Evolutionary conservation across 2,888 invertebrate species (phyloP), one percentile per base, ranked within the genome.

Genomic region (Nemotelus nigrinus): DNA sequence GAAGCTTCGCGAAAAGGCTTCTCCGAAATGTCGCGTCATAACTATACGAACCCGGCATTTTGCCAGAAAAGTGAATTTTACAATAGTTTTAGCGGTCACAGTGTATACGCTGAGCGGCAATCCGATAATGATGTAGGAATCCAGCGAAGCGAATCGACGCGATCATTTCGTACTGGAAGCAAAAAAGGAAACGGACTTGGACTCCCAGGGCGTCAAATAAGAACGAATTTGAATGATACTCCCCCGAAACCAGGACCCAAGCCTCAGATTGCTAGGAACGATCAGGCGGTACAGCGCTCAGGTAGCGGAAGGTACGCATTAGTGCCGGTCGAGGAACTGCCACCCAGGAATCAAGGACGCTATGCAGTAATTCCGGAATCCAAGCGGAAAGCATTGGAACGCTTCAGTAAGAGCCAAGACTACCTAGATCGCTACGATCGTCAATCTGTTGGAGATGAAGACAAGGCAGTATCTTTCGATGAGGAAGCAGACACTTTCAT

Each of bases 21-120:
- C 53, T 53, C 10, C 53, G 53, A 78, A 60, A 87, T 87, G 87
- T 87, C 87, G 44, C 84, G 84, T 76, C 87, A 87, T 78, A 87
- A 92, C 82, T 94, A 94, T 83, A 92, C 92, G 4, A 94, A 94
- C 84, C 94, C 94, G 76, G 94, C 94, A 0, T 94, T 94, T 84
- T 93, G 93, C 84, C 91, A 92, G 47, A 92, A 93, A 86, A 94
- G 94, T 84, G 94, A 94, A 83, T 91, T 89, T 81, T 89, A 89
- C 81, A 87, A 86, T 77, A 86, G 81, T 82, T 88, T 80, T 63
- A 78, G 80, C 5, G 50, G 78, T 8, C 79, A 70, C 80, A 79
- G 78, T 76, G 48, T 89, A 88, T 78, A 85, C 85, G 7, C 44
- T 10, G 47, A 78, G n/a, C 64, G 0, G 87, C 87, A 78, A 83